Evolutionary conservation across 2,888 invertebrate species (phyloP).

Genomic region (Hypolimnas misippus): DNA sequence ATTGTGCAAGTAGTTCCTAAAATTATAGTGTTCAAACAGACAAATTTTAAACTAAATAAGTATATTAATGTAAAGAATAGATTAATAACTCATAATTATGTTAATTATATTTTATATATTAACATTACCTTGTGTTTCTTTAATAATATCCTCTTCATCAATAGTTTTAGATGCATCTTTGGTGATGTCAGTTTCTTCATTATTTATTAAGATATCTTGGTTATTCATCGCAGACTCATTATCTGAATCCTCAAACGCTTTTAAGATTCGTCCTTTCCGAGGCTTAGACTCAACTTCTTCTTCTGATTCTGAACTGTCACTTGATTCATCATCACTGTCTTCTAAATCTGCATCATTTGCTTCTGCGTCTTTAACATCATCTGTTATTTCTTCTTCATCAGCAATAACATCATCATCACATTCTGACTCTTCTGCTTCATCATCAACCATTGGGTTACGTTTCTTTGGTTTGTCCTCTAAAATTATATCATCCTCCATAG

Average conservation of each 20-base stretch:
- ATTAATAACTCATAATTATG: too few relatives aligned
- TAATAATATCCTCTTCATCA: conserved; percentile 37
- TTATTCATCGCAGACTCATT: conserved; percentile 56
- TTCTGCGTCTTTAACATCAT: conserved; percentile 51
- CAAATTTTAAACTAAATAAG: too few relatives aligned
- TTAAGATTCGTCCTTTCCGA: conserved; percentile 73
- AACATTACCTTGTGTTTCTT: conserved; percentile 65
- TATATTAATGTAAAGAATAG: too few relatives aligned
- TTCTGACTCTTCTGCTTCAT: conserved; percentile 81
- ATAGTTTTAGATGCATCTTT: background rate
- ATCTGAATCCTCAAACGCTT: conserved; percentile 79
- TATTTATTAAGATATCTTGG: conserved; percentile 6
- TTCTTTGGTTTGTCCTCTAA: conserved; percentile 62
- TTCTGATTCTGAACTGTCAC: conserved; percentile 62
- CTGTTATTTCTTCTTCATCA: conserved; percentile 30
- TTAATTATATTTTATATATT: background rate
- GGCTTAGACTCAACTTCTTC: conserved; percentile 55
- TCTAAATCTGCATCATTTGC: conserved; percentile 57
- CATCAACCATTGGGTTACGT: conserved; percentile 69
- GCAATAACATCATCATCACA: conserved; percentile 57
- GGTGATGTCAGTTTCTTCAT: conserved; percentile 10
- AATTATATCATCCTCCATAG: conserved; percentile 59
- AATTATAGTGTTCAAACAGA: too few relatives aligned
- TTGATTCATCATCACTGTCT: conserved; percentile 56
- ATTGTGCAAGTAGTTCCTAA: too few relatives aligned